phyloP scores from a whole-genome alignment of 1,140 invertebrate genomes.

The Carposina sasakii region DNA sequence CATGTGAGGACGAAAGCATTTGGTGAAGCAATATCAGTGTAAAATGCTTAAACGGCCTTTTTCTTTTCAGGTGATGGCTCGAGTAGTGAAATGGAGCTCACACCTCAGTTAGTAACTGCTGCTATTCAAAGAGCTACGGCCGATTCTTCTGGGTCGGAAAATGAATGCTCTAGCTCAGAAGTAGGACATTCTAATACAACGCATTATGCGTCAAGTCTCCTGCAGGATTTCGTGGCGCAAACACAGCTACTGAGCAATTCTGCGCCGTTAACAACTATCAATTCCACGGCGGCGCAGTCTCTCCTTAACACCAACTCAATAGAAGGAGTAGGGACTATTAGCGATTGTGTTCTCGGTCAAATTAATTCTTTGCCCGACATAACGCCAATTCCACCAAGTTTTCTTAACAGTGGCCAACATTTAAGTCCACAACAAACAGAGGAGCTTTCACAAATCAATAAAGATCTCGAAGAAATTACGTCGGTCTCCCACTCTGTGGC shows the following conservation, averaged over 20 bases:
- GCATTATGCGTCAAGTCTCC: constrained; percentile 74
- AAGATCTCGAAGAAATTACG: constrained; percentile 67
- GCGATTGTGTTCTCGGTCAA: constrained; percentile 61
- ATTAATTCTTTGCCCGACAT: constrained; percentile 63
- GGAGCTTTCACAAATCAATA: constrained; percentile 66
- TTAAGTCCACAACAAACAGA: constrained; percentile 66
- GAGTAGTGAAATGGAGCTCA: constrained; percentile 80
- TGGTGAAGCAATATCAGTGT: no score
- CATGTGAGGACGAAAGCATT: no score
- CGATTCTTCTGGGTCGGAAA: constrained; percentile 76
- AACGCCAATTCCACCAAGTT: constrained; percentile 50
- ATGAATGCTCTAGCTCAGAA: constrained; percentile 70
- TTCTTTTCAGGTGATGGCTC: constrained; percentile 71
- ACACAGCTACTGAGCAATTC: constrained; percentile 75
- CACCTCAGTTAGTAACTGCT: constrained; percentile 79
- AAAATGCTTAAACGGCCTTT: no score
- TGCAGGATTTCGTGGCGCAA: constrained; percentile 78
- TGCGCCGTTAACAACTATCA: constrained; percentile 43
- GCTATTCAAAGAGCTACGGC: constrained; percentile 78
- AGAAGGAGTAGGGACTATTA: constrained; percentile 47
- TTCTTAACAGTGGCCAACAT: constrained; percentile 51
- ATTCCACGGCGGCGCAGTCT: constrained; percentile 34
- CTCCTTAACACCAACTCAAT: constrained; percentile 43
- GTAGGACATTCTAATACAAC: constrained; percentile 59
- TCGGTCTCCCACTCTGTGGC: constrained; percentile 55